phyloP scores from a whole-genome alignment of 2,888 invertebrate genomes.

The Caenorhabditis parvicauda region DNA sequence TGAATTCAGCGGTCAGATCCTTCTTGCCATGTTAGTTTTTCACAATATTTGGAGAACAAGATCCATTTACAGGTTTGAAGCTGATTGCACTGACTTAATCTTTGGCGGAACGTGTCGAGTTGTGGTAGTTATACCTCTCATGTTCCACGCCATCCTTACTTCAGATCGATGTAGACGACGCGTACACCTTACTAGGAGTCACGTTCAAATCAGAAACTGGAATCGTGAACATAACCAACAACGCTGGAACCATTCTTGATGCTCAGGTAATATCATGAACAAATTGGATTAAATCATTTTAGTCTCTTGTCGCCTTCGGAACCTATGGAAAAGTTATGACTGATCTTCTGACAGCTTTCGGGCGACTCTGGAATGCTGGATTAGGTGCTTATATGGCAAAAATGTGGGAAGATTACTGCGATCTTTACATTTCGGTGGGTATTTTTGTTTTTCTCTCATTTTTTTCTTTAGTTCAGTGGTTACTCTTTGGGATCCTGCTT shows the following conservation, averaged over 20 bases:
- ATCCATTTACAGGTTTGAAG: constrained; percentile 17
- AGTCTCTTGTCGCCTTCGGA: constrained; percentile 9
- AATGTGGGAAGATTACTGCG: constrained; percentile 27
- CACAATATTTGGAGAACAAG: background rate
- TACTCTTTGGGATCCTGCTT: constrained; percentile 24
- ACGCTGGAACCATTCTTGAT: constrained; percentile 6
- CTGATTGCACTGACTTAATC: constrained; percentile 25
- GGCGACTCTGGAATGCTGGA: constrained; percentile 24
- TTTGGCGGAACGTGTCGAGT: constrained; percentile 23
- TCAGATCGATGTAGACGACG: constrained; percentile 28
- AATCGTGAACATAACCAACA: constrained; percentile 13
- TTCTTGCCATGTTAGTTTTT: constrained; percentile 16
- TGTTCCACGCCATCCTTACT: background rate
- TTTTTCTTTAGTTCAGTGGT: constrained; percentile 19
- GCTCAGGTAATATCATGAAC: background rate
- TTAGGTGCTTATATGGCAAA: constrained; percentile 21
- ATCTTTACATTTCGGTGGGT: constrained; percentile 23
- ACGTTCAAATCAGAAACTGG: constrained; percentile 26
- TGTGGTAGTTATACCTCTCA: constrained; percentile 13
- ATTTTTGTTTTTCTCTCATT: background rate
- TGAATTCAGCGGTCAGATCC: constrained; percentile 18
- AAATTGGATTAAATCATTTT: background rate
- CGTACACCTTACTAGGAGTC: constrained; percentile 22
- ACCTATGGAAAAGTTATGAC: constrained; percentile 21
- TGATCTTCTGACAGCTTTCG: constrained; percentile 18